Evolutionary conservation across 2,888 invertebrate species (phyloP).

Genomic region (Cryptus armator): DNA sequence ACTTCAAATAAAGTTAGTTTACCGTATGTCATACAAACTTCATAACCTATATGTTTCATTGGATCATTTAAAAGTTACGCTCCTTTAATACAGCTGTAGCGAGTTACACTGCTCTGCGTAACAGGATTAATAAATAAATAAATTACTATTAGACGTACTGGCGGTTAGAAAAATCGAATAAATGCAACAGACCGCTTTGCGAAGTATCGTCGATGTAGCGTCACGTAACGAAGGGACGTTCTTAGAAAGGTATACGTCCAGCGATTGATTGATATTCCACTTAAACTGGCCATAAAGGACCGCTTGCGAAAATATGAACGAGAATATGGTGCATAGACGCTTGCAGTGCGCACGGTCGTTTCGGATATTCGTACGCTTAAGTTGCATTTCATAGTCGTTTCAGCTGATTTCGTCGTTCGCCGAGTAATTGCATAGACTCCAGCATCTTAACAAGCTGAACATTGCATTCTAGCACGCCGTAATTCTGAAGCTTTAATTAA

Average conservation of each 20-base stretch:
- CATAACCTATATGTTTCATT: too few species aligned
- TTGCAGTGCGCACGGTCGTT: neutral
- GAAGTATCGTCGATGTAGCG: slow-evolving; percentile 14
- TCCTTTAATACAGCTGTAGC: too few species aligned
- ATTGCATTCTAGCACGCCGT: neutral
- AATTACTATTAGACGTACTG: too few species aligned
- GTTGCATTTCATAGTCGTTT: neutral
- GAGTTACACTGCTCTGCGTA: too few species aligned
- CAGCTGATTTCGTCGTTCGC: neutral
- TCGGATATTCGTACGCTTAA: neutral
- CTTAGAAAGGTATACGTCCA: slow-evolving; percentile 73
- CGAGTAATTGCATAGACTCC: neutral
- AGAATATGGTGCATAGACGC: neutral
- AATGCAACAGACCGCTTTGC: neutral
- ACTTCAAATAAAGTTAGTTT: too few species aligned
- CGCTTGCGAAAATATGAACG: slow-evolving; percentile 7
- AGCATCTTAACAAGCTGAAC: neutral
- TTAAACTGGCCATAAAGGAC: slow-evolving; percentile 35
- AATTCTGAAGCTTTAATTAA: too few species aligned
- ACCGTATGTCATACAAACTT: too few species aligned
- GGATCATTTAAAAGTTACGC: too few species aligned
- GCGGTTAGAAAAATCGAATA: neutral
- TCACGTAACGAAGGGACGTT: slow-evolving; percentile 33
- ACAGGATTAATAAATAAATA: neutral
- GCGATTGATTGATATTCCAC: slow-evolving; percentile 74